Evolutionary conservation across 2,888 invertebrate species (phyloP).

Genomic region (Chironomus riparius): DNA sequence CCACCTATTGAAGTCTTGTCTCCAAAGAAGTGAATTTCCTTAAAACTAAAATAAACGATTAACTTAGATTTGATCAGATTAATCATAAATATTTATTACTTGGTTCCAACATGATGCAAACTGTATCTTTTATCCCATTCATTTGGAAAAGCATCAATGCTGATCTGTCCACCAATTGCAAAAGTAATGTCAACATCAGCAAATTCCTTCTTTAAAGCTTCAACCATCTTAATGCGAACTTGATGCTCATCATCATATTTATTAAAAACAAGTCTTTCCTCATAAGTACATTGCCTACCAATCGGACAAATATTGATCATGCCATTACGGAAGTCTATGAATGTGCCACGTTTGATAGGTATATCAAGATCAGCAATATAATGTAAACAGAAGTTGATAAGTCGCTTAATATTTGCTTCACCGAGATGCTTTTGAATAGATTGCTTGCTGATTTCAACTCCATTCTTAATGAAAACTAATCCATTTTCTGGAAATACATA

Average conservation of each 20-base stretch:
- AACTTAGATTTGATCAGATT: conserved; percentile 40
- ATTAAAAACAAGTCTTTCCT: conserved; percentile 71
- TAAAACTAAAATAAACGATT: no score
- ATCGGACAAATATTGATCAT: conserved; percentile 88
- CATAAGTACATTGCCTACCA: conserved; percentile 76
- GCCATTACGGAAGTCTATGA: conserved; percentile 83
- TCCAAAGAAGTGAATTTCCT: conserved; percentile 87
- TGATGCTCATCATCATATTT: conserved; percentile 67
- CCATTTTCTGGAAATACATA: conserved; percentile 93
- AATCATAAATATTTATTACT: no score
- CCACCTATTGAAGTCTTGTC: conserved; percentile 83
- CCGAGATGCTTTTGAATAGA: conserved; percentile 65
- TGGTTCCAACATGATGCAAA: conserved; percentile 54
- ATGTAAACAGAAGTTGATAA: conserved; percentile 74
- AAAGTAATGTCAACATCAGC: conserved; percentile 62
- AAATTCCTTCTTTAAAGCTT: conserved; percentile 65
- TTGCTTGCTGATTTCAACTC: conserved; percentile 51
- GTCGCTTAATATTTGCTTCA: conserved; percentile 70
- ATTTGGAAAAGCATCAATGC: conserved; percentile 80
- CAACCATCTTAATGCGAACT: conserved; percentile 67
- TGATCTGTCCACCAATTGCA: conserved; percentile 90
- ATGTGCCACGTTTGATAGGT: conserved; percentile 85
- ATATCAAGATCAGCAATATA: conserved; percentile 72
- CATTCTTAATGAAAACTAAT: conserved; percentile 67
- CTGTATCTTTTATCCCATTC: conserved; percentile 96